Evolutionary conservation across 2,888 invertebrate species (phyloP).

Genomic region (Agrypnus murinus): DNA sequence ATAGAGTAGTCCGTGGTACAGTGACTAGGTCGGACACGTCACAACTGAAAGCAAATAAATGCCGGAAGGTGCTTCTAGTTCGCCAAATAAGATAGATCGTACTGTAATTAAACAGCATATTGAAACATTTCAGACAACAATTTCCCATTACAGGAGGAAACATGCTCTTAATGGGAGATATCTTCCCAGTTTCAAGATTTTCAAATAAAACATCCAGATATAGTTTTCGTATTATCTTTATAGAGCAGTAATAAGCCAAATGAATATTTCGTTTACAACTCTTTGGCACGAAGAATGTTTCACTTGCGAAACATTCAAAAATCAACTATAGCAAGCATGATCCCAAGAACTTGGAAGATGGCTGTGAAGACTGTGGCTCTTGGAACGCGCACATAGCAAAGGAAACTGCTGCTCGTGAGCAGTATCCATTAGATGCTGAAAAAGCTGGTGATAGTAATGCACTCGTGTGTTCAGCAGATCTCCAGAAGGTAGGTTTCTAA

Average conservation of each 20-base stretch:
- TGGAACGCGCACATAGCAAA: background rate
- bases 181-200: slow-evolving; percentile 49
- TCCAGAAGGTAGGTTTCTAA: too few relatives aligned
- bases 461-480: too few relatives aligned
- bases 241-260: slow-evolving; percentile 37
- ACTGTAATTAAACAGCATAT: slow-evolving; percentile 46
- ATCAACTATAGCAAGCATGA: background rate
- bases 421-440: background rate
- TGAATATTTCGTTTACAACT: slow-evolving; percentile 38
- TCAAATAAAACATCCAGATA: slow-evolving; percentile 39
- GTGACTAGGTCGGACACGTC: too few relatives aligned
- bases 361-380: background rate
- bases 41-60: too few relatives aligned
- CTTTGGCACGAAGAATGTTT: slow-evolving; percentile 50
- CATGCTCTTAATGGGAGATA: slow-evolving; percentile 53
- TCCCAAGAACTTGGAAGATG: background rate
- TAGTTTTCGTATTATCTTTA: slow-evolving; percentile 48
- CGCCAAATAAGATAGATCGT: slow-evolving; percentile 30
- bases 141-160: slow-evolving; percentile 52
- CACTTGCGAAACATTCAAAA: background rate
- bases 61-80: too few relatives aligned
- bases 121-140: slow-evolving; percentile 44
- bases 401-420: background rate
- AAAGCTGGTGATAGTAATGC: too few relatives aligned
- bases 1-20: too few relatives aligned